Base-by-base conservation (phyloP, 2,888 invertebrate genomes). In the Ormyrus labotus region DNA sequence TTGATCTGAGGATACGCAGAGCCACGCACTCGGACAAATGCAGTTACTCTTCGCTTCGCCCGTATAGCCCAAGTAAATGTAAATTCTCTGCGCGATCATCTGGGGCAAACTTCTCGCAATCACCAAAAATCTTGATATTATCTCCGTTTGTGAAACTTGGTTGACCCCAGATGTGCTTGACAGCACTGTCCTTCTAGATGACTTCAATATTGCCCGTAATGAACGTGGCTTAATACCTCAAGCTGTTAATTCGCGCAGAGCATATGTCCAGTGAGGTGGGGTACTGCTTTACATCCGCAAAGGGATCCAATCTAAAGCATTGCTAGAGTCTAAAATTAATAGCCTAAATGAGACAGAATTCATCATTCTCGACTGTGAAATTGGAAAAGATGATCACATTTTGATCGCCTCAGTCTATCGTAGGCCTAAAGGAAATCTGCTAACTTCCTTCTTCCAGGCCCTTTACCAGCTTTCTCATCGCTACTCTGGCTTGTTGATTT, bases 21-120 rank as follows among this genome's bases (percentile, higher is more conserved):
- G 60, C 60, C 60, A 8, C 6, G 60, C 13, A 13, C 13, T 57
- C 5, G 13, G n/a, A 2, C 4, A 6, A 3, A 11, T n/a, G n/a
- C n/a, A 2, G 6, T 11, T 6, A 7, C 2, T 3, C 6, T 58
- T 2, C 58, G 58, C 0, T 7, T 2, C 6, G 34, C 45, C 1
- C 61, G 61, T 61, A 34, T 61, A 10, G 61, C 61, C 5, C 45
- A 34, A 6, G 19, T 45, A 9, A 61, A 61, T 61, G 61, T 19
- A 61, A 61, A 61, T 34, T 61, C 61, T 2, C 9, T 45, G 45
- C 61, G 61, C 10, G 61, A 45, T 61, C 61, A 61, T 61, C 45
- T 61, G 8, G 5, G 11, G 2, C 34, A 61, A 0, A 45, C 45
- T 2, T 3, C 45, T 61, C 2, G 0, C 45, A 2, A 5, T 61